A percentile compares a stretch with the other conserved stretches of the same genome.
Conservation (phyloP, 2,888 invertebrate species). For the Platycheirus albimanus region DNA sequence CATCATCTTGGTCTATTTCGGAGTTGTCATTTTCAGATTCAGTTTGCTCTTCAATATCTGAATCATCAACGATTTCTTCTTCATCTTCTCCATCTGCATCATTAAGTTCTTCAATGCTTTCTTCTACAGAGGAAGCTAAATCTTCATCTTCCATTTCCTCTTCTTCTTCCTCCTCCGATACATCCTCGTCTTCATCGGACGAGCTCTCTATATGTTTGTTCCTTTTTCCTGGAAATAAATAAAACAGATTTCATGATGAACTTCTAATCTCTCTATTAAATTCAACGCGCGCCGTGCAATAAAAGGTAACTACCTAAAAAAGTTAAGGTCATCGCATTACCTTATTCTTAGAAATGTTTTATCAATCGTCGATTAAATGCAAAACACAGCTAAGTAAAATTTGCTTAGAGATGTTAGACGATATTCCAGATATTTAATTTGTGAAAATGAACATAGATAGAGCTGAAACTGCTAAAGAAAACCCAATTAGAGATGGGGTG, state of each 20-base stretch:
- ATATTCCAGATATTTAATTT: no score
- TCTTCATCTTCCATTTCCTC: conserved; percentile 68
- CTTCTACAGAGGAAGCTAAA: conserved; percentile 76
- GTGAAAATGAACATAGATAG: no score
- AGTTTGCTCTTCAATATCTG: conserved; percentile 26
- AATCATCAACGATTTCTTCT: conserved; percentile 1
- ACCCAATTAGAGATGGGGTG: no score
- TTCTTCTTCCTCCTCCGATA: conserved; percentile 80
- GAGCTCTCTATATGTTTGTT: conserved; percentile 73
- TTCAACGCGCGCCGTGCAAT: no score
- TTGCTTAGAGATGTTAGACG: no score
- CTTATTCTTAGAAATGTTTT: no score
- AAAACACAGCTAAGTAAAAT: no score
- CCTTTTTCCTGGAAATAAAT: conserved; percentile 2
- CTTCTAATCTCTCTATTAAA: no score
- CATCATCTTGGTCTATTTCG: not conserved
- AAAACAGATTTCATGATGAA: not conserved
- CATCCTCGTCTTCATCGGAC: conserved; percentile 58
- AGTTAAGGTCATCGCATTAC: no score
- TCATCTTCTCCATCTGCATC: conserved; percentile 82
- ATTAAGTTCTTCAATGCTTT: conserved; percentile 79
- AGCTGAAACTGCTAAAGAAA: no score
- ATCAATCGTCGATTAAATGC: no score
- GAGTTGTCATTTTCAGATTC: not conserved
- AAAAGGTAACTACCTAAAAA: no score